These are phyloP conservation scores for Misgurnus mizolepis DNA, from an alignment of 2,113 vertebrate species.

Conservation along the genomic window DNA sequence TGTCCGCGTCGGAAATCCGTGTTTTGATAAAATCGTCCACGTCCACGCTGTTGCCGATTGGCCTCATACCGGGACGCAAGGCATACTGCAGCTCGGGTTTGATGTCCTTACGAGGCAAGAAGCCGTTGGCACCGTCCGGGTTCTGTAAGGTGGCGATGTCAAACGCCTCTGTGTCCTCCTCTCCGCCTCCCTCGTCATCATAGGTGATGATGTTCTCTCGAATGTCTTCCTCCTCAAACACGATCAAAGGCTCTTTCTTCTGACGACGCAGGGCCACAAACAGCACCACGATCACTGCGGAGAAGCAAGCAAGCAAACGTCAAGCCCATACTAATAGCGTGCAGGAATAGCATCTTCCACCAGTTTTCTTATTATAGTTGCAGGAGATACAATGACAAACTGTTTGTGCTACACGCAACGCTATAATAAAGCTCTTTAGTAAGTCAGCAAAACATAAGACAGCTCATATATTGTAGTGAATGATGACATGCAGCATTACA, in stretches of 20 bases:
- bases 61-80: constrained; percentile 82
- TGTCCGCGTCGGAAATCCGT: constrained; percentile 91
- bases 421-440: not conserved
- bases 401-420: not conserved
- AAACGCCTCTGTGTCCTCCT: constrained; percentile 97
- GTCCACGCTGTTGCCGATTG: constrained; percentile 88
- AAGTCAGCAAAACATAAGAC: not conserved
- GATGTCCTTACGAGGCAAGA: constrained; percentile 96
- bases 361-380: not conserved
- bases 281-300: constrained; percentile 87
- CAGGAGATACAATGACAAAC: constrained; percentile 4
- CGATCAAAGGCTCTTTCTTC: constrained; percentile 94
- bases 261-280: constrained; percentile 94
- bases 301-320: not conserved
- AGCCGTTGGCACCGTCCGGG: constrained; percentile 93
- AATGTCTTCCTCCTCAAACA: constrained; percentile 97
- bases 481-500: not conserved
- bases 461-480: constrained; percentile 2
- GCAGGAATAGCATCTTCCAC: not conserved
- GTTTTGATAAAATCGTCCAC: constrained; percentile 98
- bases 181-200: constrained; percentile 94
- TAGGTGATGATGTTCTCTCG: constrained; percentile 98
- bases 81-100: constrained; percentile 93
- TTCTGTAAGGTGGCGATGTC: constrained; percentile 98
- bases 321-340: not conserved